Evolutionary conservation across 2,113 vertebrate genomes (phyloP), one percentile per base, ranked within the genome.

Genomic region (Vulpes vulpes): DNA sequence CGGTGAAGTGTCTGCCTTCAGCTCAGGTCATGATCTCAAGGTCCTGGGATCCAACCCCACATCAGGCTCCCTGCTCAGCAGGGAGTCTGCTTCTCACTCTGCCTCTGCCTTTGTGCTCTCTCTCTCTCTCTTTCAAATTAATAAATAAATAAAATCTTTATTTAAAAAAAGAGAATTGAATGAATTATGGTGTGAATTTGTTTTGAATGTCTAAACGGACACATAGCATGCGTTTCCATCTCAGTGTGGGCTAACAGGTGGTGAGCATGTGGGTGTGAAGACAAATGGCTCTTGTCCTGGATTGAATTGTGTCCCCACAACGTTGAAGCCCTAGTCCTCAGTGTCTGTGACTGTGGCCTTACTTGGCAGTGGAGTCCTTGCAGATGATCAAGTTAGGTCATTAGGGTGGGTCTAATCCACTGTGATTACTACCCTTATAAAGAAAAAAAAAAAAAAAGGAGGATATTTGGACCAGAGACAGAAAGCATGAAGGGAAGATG

Each of bases 261-360:
- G 96, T 89, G 95, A 88, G 55, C 79, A 62, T 74, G n/a, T 60
- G 1, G 60, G 55, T 78, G 67, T 65, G 93, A 92, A 97, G 97
- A 96, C 86, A 91, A 88, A 94, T 96, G 96, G 59, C 76, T 60
- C 23, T 57, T 89, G 16, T 59, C 53, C 12, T 15, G 71, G 22
- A 73, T 17, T 55, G 11, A 80, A 17, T 20, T 32, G 59, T 64
- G 11, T 67, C 27, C 23, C 15, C 1, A 71, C 38, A n/a, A 86
- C 35, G 16, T 3, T 23, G 27, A 69, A 55, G 23, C 16, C 17
- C 35, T 83, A 35, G 53, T 30, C 6, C 32, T 10, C 15, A 57
- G 62, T 14, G 25, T n/a, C 17, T 32, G 5, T 4, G n/a, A 38
- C n/a, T 32, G 22, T n/a, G 25, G 51, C 35, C 35, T 84, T 27